Evolutionary conservation across 2,797 vertebrate species (phyloP), one percentile per base, ranked within the genome.

Genomic region (Phoeniculus purpureus): DNA sequence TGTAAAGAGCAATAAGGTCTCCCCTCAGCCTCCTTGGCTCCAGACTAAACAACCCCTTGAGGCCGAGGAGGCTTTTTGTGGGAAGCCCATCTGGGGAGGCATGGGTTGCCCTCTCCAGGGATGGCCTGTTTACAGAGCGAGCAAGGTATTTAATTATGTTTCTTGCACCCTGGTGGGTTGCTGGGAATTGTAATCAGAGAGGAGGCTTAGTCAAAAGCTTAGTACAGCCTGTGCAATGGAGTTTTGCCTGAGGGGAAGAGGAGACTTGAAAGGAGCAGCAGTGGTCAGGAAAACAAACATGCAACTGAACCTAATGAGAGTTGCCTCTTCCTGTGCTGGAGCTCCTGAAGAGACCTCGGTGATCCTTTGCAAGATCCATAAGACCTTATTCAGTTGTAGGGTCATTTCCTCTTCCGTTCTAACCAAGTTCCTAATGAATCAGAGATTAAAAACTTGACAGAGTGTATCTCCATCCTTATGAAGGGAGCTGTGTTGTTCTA

Each of bases 131-230:
- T 90, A 91, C 86, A 66, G 86, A 91, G 90, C 64, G 79, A 92
- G 95, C 80, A 85, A 94, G 93, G 94, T 96, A 95, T 96, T 97
- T 95, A 95, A 92, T 87, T 81, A 95, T 92, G 91, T 83, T 96
- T 66, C 95, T 97, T 96, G 94, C 43, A 64, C 94, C 95, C 90
- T 93, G 61, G 94, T 90, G 94, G 82, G 92, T 97, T 97, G 93
- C 82, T 94, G 96, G 96, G 91, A 94, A 96, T 95, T 94, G 86
- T 91, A 97, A 97, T 98, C 97, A 97, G 97, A 98, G 95, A 85
- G 87, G 92, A 91, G 94, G 92, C 95, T 97, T 96, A 97, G 95
- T 90, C 91, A 43, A 93, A 55, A 92, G 94, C 95, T 96, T 95
- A 96, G 94, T 40, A 65, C 92, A 81, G 96, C 81, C 96, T 94